Conservation (phyloP, 2,797 vertebrate species). For the Sebastes minor region DNA sequence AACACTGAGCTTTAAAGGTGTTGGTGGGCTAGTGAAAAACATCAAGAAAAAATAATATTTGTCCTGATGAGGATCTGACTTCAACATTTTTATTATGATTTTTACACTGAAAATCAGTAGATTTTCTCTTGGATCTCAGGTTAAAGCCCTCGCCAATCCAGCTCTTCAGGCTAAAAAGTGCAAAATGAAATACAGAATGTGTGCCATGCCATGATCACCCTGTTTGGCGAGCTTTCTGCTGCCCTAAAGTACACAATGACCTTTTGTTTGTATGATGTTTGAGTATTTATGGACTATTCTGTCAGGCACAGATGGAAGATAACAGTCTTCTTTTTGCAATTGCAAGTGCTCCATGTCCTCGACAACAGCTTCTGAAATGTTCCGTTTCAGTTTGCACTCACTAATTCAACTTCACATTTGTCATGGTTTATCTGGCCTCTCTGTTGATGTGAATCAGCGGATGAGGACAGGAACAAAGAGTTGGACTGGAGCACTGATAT, state of each 20-base stretch:
- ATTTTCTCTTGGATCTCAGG: background rate
- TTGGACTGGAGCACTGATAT: background rate
- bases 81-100: background rate
- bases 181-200: background rate
- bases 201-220: background rate
- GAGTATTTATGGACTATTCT: background rate
- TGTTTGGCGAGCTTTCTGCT: background rate
- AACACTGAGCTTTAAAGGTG: background rate
- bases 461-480: constrained; percentile 32
- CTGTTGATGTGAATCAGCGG: constrained; percentile 4
- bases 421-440: constrained; percentile 19
- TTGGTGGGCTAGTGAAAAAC: background rate
- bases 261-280: background rate
- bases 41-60: background rate
- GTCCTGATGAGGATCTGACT: background rate
- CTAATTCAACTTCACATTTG: constrained; percentile 21
- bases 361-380: constrained; percentile 6
- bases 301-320: constrained; percentile 3
- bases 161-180: background rate
- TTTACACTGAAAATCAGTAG: background rate
- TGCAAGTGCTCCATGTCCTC: background rate
- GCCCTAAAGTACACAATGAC: background rate
- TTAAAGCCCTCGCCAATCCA: background rate
- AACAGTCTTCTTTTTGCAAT: background rate
- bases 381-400: background rate